Conservation (phyloP, 2,113 vertebrate genomes). For the Oenanthe melanoleuca region DNA sequence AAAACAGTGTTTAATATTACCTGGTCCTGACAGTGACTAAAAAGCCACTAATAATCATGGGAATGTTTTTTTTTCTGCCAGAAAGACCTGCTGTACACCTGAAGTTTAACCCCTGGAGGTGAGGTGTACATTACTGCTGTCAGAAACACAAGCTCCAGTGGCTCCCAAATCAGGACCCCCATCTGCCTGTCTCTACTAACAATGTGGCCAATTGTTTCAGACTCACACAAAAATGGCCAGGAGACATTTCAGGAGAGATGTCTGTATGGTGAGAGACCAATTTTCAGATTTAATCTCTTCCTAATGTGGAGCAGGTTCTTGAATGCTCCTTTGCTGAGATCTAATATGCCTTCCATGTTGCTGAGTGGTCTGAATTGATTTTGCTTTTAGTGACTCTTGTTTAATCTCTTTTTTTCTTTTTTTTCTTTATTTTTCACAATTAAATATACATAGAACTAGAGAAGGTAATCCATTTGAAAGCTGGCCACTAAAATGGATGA, state of each 20-base stretch:
- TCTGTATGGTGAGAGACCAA: rapidly evolving
- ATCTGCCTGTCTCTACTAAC: neutral
- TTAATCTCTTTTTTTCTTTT: neutral
- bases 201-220: neutral
- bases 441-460: neutral
- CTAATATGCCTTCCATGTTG: neutral
- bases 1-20: neutral
- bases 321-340: neutral
- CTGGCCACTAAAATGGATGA: neutral
- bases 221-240: neutral
- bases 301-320: neutral
- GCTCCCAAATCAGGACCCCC: neutral
- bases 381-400: neutral
- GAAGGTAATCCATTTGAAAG: neutral
- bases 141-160: neutral
- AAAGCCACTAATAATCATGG: neutral
- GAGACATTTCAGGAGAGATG: neutral
- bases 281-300: neutral
- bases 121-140: neutral
- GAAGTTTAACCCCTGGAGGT: neutral
- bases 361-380: neutral
- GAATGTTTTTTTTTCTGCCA: neutral
- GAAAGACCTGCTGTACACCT: neutral
- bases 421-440: neutral
- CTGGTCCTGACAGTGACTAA: rapidly evolving